Conservation (phyloP, 2,797 vertebrate species). For the Benthosema pterotum region DNA sequence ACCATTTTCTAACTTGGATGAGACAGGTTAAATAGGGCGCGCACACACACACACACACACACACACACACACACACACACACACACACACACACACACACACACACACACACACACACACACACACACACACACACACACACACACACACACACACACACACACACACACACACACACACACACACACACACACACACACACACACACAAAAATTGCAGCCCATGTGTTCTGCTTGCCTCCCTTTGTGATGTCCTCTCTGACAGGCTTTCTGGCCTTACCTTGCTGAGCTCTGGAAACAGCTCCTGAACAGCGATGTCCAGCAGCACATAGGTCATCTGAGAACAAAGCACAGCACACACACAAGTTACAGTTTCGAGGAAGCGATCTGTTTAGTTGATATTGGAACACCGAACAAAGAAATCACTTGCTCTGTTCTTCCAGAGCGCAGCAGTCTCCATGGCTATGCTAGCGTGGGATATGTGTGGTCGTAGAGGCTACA, state of each 20-base stretch:
- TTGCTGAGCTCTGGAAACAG: slow-evolving; percentile 92
- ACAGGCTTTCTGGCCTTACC: slow-evolving; percentile 66
- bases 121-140: not conserved
- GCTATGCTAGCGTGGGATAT: too few species aligned
- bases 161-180: not conserved
- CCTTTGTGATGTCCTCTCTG: not conserved
- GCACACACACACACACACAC: not conserved
- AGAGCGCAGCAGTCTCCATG: too few species aligned
- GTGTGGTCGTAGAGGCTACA: too few species aligned
- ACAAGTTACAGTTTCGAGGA: not conserved
- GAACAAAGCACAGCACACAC: slow-evolving; percentile 24
- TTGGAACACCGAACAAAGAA: too few species aligned
- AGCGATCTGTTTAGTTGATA: too few species aligned
- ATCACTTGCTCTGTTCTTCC: too few species aligned
- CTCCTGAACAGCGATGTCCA: slow-evolving; percentile 93
- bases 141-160: not conserved
- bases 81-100: not conserved
- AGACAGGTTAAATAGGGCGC: too few species aligned
- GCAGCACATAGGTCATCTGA: slow-evolving; percentile 92
- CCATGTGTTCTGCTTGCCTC: not conserved
- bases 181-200: not conserved
- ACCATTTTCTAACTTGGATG: too few species aligned
- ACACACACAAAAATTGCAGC: not conserved
- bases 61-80: not conserved
- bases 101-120: not conserved